Evolutionary conservation across 92 coral and sea anemone genomes (phyloP).

Genomic region (Desmophyllum pertusum): DNA sequence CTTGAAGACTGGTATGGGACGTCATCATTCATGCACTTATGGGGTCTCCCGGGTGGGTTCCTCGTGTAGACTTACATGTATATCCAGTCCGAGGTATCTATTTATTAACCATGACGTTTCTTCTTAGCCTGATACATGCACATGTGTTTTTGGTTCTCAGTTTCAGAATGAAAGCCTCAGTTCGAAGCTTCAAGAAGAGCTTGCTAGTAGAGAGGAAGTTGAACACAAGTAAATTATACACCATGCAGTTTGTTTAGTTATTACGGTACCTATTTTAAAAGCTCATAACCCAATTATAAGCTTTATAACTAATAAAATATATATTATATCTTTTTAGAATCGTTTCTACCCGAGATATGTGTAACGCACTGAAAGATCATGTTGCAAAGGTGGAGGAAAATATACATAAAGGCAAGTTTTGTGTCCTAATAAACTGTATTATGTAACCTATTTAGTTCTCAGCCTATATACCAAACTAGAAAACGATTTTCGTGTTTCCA

Average conservation of each 20-base stretch:
- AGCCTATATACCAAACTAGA: too few relatives aligned
- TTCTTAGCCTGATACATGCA: not conserved
- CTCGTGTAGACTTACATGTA: too few relatives aligned
- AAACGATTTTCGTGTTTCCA: too few relatives aligned
- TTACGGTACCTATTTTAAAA: too few relatives aligned
- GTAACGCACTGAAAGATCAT: slow-evolving; percentile 93
- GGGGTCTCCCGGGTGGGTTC: too few relatives aligned
- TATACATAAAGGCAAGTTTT: slow-evolving; percentile 70
- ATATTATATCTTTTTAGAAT: slow-evolving; percentile 42
- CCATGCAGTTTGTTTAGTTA: not conserved
- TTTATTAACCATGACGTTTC: not conserved
- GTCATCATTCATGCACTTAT: not conserved
- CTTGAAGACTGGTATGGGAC: not conserved
- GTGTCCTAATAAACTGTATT: too few relatives aligned
- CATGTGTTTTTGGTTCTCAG: slow-evolving; percentile 27
- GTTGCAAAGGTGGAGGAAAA: slow-evolving; percentile 79
- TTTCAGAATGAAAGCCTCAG: slow-evolving; percentile 94
- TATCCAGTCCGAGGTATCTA: too few relatives aligned
- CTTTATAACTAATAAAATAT: too few relatives aligned
- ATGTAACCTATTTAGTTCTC: too few relatives aligned
- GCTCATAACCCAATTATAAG: too few relatives aligned
- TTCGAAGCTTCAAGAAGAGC: slow-evolving; percentile 89
- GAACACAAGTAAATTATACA: slow-evolving; percentile 84
- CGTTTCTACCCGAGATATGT: slow-evolving; percentile 83
- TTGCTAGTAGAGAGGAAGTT: slow-evolving; percentile 82